These are phyloP conservation scores for Steromphala cineraria DNA, from an alignment of 2,888 invertebrate species.

Conservation along the genomic window DNA sequence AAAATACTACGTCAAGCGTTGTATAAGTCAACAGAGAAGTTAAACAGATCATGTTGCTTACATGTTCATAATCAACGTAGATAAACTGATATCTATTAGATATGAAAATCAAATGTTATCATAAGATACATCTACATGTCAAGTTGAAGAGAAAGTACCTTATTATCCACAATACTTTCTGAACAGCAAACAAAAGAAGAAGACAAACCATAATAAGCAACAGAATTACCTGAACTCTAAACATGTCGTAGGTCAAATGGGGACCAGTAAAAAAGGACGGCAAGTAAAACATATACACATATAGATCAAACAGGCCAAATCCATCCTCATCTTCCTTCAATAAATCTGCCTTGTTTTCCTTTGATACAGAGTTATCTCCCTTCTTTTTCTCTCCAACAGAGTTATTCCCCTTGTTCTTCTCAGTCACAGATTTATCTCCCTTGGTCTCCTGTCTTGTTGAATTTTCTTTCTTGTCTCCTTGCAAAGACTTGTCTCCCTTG, in stretches of 20 bases:
- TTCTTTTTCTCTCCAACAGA: neutral
- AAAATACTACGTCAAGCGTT: too few relatives aligned
- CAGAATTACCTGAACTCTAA: constrained; percentile 77
- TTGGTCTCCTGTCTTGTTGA: neutral
- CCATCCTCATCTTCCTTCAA: neutral
- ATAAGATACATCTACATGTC: too few relatives aligned
- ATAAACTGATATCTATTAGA: too few relatives aligned
- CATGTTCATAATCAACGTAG: too few relatives aligned
- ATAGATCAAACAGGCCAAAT: constrained; percentile 75
- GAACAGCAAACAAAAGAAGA: too few relatives aligned
- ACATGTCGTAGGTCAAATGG: constrained; percentile 86
- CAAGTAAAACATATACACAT: constrained; percentile 88
- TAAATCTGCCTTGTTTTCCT: neutral
- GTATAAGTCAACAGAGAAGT: too few relatives aligned
- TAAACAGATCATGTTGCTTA: too few relatives aligned
- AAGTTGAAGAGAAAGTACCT: too few relatives aligned
- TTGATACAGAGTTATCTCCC: neutral
- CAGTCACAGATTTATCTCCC: neutral
- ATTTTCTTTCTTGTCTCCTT: too few relatives aligned
- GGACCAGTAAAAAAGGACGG: constrained; percentile 90
- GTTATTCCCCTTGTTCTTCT: neutral
- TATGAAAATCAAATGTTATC: too few relatives aligned
- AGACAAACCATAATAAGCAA: too few relatives aligned
- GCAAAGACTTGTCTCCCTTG: neutral
- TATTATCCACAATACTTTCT: too few relatives aligned